A percentile compares a stretch with the other conserved stretches of the same genome.
phyloP scores from a whole-genome alignment of 2,797 vertebrate species.

The Austrolebias charrua region DNA sequence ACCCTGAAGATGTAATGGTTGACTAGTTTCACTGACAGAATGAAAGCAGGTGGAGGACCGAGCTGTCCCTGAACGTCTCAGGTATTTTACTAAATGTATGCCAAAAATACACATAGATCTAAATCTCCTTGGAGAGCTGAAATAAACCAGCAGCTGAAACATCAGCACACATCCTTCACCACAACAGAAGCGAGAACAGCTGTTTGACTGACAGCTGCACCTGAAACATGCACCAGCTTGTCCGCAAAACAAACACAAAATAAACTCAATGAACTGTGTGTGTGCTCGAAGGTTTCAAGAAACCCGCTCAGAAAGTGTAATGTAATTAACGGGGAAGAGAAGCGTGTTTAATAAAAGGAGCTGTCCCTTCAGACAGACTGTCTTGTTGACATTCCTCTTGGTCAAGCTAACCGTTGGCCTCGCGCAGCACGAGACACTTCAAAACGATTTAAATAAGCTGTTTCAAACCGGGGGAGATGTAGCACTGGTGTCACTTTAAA shows the following conservation, averaged over 20 bases:
- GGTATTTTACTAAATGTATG: neutral
- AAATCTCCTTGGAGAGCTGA: neutral
- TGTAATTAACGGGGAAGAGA: conserved; percentile 14
- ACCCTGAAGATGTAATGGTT: conserved; percentile 35
- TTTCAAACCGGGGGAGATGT: neutral
- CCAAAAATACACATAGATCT: neutral
- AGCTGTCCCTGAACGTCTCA: conserved; percentile 39
- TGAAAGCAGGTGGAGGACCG: conserved; percentile 46
- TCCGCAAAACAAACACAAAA: conserved; percentile 1
- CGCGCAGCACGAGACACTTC: conserved; percentile 6
- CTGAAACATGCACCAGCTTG: conserved; percentile 46
- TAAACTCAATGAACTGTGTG: conserved; percentile 6
- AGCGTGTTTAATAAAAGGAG: conserved; percentile 1
- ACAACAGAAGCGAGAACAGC: conserved; percentile 28
- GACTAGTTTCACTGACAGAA: conserved; percentile 41
- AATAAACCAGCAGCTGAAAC: neutral
- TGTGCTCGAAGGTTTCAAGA: neutral
- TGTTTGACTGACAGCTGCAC: conserved; percentile 26
- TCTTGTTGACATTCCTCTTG: conserved; percentile 63
- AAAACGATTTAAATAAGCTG: conserved; percentile 1
- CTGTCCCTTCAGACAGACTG: neutral
- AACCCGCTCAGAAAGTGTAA: neutral
- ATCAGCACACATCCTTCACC: neutral
- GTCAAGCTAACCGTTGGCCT: conserved; percentile 59
- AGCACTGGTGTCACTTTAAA: rapidly evolving